Evolutionary conservation across 1,140 invertebrate genomes (phyloP).

Genomic region (Brevipalpus yothersi): DNA sequence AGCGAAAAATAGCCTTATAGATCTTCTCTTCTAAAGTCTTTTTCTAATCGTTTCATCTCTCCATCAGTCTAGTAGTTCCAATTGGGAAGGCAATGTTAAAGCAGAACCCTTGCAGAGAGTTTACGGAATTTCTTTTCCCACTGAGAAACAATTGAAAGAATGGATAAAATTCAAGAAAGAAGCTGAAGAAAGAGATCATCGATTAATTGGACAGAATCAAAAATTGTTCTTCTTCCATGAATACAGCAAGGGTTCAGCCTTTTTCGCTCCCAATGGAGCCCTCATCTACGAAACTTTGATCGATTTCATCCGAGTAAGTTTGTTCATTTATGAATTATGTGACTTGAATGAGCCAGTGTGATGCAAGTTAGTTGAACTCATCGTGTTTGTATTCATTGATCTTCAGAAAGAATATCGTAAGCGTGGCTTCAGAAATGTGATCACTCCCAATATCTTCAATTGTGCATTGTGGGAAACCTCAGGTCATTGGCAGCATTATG

Average conservation of each 20-base stretch:
- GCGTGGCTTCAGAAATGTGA: conserved; percentile 87
- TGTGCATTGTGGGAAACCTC: conserved; percentile 89
- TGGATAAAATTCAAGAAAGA: conserved; percentile 96
- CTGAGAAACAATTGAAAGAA: conserved; percentile 85
- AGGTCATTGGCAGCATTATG: conserved; percentile 95
- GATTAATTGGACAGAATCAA: conserved; percentile 42
- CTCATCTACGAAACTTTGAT: conserved; percentile 88
- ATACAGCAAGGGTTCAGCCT: conserved; percentile 88
- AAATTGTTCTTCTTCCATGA: conserved; percentile 98
- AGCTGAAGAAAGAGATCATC: conserved; percentile 34
- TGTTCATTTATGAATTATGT: background rate
- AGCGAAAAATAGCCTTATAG: background rate
- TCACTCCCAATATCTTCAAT: conserved; percentile 92
- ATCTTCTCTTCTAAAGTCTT: background rate
- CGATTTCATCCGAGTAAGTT: conserved; percentile 44
- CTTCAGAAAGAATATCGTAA: conserved; percentile 52
- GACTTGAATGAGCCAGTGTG: too few relatives aligned
- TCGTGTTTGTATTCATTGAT: background rate
- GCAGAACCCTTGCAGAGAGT: conserved; percentile 80
- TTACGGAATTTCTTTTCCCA: conserved; percentile 95
- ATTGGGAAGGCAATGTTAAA: conserved; percentile 92
- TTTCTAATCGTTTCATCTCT: background rate
- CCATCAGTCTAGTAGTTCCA: conserved; percentile 53
- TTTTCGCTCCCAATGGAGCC: conserved; percentile 87
- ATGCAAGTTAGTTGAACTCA: background rate